phyloP scores from a whole-genome alignment of 2,888 invertebrate species.

The Axea sp. region DNA sequence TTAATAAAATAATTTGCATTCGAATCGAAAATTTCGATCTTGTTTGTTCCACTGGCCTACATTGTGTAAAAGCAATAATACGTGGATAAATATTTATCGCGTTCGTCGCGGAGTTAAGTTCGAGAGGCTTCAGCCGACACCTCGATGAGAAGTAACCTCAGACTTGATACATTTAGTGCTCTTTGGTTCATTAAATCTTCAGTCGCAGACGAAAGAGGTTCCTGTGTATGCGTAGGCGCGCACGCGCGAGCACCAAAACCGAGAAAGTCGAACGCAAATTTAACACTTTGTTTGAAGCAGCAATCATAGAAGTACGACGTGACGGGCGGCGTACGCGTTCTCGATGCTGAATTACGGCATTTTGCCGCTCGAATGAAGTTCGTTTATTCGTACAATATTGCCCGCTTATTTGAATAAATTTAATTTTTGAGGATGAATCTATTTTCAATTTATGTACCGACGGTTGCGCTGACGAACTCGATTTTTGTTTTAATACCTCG shows the following conservation, averaged over 20 bases:
- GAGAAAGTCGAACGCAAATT: constrained; percentile 39
- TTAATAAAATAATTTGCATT: constrained; percentile 7
- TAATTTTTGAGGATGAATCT: constrained; percentile 24
- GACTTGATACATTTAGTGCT: constrained; percentile 31
- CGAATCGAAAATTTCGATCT: constrained; percentile 8
- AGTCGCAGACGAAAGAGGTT: constrained; percentile 12
- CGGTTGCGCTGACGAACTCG: constrained; percentile 20
- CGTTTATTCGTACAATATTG: constrained; percentile 42
- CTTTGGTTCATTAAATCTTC: constrained; percentile 50
- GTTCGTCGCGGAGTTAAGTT: constrained; percentile 11
- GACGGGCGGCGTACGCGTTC: constrained; percentile 28
- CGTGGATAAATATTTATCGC: constrained; percentile 38
- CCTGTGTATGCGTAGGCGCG: not conserved
- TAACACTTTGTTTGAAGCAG: constrained; percentile 53
- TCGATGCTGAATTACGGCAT: constrained; percentile 36
- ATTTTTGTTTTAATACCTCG: constrained; percentile 34
- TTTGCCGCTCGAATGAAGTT: constrained; percentile 28
- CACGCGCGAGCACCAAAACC: constrained; percentile 21
- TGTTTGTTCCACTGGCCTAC: constrained; percentile 27
- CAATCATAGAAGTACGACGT: constrained; percentile 42
- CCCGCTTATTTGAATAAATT: constrained; percentile 41
- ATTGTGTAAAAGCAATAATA: constrained; percentile 25
- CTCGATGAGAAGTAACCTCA: constrained; percentile 10
- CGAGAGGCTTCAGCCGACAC: constrained; percentile 1
- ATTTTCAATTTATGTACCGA: constrained; percentile 18